Evolutionary conservation across 2,888 invertebrate species (phyloP), one percentile per base, ranked within the genome.

Genomic region (Xestia sexstrigata): DNA sequence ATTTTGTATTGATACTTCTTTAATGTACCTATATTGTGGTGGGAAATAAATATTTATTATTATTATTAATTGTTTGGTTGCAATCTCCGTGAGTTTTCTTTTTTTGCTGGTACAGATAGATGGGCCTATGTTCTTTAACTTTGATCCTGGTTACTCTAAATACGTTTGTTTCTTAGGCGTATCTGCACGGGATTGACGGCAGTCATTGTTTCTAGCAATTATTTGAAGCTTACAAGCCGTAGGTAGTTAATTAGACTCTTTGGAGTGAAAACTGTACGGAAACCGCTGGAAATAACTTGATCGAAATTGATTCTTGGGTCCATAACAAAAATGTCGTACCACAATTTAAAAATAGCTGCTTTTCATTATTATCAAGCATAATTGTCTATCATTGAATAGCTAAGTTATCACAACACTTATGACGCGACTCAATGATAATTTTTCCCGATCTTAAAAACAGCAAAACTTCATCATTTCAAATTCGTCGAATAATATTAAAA

Each of bases 31-130:
- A n/a, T n/a, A n/a, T 71, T 58, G 55, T 42, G 8, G 3, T 70
- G 9, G 17, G 2, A 42, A n/a, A n/a, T n/a, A n/a, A n/a, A n/a
- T n/a, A n/a, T n/a, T n/a, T n/a, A n/a, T n/a, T n/a, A n/a, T n/a
- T n/a, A n/a, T n/a, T n/a, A n/a, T n/a, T 72, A n/a, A 71, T 70
- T 45, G 30, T 47, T 47, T 35, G 55, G 20, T 35, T 15, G 30
- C 13, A 9, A 45, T 0, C 5, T 0, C 13, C 9, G 35, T n/a
- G n/a, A 15, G 9, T 35, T 47, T 30, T 17, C 3, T 55, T 1
- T 6, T 62, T 20, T 45, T 9, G 15, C 2, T 45, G 42, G 42
- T 42, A 26, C 4, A 26, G 20, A 23, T 47, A 1, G 23, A 23
- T n/a, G 23, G 52, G n/a, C 55, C 4, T n/a, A 4, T 52, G 11